Conservation (phyloP, 2,888 invertebrate species). For the Congeria kusceri region DNA sequence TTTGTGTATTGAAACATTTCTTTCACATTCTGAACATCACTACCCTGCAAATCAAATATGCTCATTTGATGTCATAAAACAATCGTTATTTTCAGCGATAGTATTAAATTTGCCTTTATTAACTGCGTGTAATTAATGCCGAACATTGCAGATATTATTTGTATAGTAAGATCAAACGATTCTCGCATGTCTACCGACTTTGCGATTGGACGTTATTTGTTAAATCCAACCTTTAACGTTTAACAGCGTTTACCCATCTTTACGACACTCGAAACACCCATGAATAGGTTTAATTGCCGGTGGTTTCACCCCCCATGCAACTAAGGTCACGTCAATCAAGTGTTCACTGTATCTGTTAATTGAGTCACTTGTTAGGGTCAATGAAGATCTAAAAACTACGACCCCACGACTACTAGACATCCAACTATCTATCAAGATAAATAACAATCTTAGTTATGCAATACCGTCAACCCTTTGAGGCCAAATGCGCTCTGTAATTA, state of each 20-base stretch:
- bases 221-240: not conserved
- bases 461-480: slow-evolving; percentile 1
- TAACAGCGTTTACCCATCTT: not conserved
- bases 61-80: not conserved
- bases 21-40: no score
- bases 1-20: no score
- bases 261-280: not conserved
- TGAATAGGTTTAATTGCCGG: not conserved
- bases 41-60: no score
- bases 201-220: not conserved
- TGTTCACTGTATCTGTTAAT: slow-evolving; percentile 3
- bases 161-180: not conserved
- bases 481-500: slow-evolving; percentile 7
- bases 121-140: not conserved
- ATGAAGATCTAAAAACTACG: not conserved
- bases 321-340: slow-evolving; percentile 2
- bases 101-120: not conserved
- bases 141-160: not conserved
- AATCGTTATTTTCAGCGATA: not conserved
- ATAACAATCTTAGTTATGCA: not conserved
- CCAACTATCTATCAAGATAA: slow-evolving; percentile 4
- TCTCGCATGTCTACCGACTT: not conserved
- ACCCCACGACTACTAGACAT: not conserved
- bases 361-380: slow-evolving; percentile 1
- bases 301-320: not conserved